Evolutionary conservation across 2,888 invertebrate species (phyloP), one percentile per base, ranked within the genome.

Genomic region (Ommatoiulus sabulosus): DNA sequence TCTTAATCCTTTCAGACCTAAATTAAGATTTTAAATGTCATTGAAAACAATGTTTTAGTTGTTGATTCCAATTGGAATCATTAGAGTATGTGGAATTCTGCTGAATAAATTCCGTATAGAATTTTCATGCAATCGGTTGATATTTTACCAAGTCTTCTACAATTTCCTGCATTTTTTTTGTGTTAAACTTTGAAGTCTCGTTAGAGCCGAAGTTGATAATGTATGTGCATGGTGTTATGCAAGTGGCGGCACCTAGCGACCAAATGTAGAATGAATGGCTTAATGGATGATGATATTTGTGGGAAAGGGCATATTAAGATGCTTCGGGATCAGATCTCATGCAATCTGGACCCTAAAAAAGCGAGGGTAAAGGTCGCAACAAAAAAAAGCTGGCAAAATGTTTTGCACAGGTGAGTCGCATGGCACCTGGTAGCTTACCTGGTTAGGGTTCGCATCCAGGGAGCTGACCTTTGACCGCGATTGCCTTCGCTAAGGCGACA

Each of bases 361-460:
- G 72, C 72, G 72, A 24, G 72, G 72, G 72, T 72, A 72, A 72
- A 72, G 72, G 72, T 72, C 72, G 72, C 8, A 72, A 72, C n/a
- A n/a, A n/a, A n/a, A 72, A 63, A 72, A 72, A 6, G 5, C 72
- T 24, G 24, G 24, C 20, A n/a, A 72, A 72, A 72, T 20, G 72
- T 72, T 24, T 72, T 72, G 72, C 72, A 72, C 72, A 72, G 72
- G 72, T 72, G 72, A 72, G 72, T 72, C 72, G 72, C 7, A 72
- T 72, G 72, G 20, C 72, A 72, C 72, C 72, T 72, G 72, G 72
- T n/a, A 72, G n/a, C 72, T 20, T 72, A 72, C 72, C 72, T 72
- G 72, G 72, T 72, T 72, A 72, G 72, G 72, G 72, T 72, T 72
- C 72, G 17, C 72, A 72, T 72, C 24, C 72, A 20, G 24, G 24